Evolutionary conservation across 1,140 invertebrate species (phyloP), one percentile per base, ranked within the genome.

Genomic region (Holcopasites calliopsidis): DNA sequence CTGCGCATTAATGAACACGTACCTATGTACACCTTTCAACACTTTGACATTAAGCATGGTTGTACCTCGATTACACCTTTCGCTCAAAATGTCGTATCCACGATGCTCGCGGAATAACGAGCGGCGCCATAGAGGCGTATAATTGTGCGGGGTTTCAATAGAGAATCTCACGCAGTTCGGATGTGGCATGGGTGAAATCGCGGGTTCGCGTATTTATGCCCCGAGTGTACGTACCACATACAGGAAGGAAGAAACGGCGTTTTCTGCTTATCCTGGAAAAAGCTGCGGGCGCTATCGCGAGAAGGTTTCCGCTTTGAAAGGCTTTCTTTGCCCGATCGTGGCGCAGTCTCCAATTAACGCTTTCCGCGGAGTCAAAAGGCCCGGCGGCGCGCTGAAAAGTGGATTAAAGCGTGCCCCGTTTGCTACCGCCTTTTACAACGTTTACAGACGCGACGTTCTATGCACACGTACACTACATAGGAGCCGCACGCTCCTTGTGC

Each of bases 301-400:
- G 66, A 16, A 70, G 77, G 70, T 50, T 81, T 54, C 57, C 71
- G 74, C 80, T 84, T 82, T 87, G 71, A 81, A 78, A 80, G 70
- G 80, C 74, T 84, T 82, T 77, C 81, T 84, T 88, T 81, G 76
- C 85, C 64, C 75, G 86, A 88, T 87, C 85, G 77, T 79, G 79
- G 74, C 78, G 74, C 80, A 72, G 82, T 83, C 87, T 89, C 86
- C 89, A 91, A 90, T 91, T 91, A 91, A 91, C 89, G 87, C 85
- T 84, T 86, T 79, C 79, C 75, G 70, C 77, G 54, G 60, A 74
- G 72, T 88, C 86, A 90, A 89, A 89, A 86, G 79, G 64, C 60
- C 85, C 87, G 87, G 64, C 58, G 61, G 40, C 72, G 61, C 49
- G 58, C 64, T 76, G 64, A 66, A 86, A 88, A 85, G 83, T 80